Percentiles rank a stretch among this genome's conserved stretches.
These are phyloP conservation scores for Laupala kohalensis DNA, from an alignment of 1,140 invertebrate species.

Conservation along the genomic window DNA sequence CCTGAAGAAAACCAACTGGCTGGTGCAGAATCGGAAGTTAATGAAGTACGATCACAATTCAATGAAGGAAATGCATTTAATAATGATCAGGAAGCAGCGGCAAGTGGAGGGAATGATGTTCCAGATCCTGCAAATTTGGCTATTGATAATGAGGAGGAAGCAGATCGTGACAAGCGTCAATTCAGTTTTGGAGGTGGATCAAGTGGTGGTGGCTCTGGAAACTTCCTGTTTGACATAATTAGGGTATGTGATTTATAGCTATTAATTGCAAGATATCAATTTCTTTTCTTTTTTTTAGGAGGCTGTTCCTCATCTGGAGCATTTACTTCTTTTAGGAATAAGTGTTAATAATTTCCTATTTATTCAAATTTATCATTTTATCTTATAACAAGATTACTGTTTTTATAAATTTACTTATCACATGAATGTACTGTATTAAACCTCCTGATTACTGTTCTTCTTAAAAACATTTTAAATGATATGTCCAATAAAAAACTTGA, in stretches of 20 bases:
- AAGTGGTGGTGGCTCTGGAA: constrained; percentile 58
- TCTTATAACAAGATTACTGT: too few species aligned
- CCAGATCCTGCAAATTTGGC: not conserved
- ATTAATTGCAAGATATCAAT: not conserved
- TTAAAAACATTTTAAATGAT: too few species aligned
- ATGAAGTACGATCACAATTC: constrained; percentile 46
- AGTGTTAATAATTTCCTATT: too few species aligned
- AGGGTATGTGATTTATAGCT: constrained; percentile 38
- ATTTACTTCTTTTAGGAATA: too few species aligned
- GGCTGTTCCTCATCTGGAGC: too few species aligned
- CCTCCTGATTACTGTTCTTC: too few species aligned
- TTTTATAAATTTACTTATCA: too few species aligned
- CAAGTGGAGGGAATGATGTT: constrained; percentile 8
- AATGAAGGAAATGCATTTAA: constrained; percentile 27
- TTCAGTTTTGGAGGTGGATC: constrained; percentile 44
- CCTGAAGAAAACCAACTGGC: constrained; percentile 25
- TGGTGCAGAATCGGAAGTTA: constrained; percentile 43
- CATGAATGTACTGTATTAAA: too few species aligned
- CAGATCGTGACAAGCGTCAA: constrained; percentile 30
- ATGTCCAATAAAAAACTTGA: too few species aligned
- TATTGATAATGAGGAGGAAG: constrained; percentile 6
- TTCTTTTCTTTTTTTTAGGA: too few species aligned
- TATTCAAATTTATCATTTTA: too few species aligned
- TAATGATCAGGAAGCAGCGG: constrained; percentile 6
- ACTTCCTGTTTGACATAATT: constrained; percentile 76